Conservation (phyloP, 2,888 invertebrate genomes). For the Patella pellucida region DNA sequence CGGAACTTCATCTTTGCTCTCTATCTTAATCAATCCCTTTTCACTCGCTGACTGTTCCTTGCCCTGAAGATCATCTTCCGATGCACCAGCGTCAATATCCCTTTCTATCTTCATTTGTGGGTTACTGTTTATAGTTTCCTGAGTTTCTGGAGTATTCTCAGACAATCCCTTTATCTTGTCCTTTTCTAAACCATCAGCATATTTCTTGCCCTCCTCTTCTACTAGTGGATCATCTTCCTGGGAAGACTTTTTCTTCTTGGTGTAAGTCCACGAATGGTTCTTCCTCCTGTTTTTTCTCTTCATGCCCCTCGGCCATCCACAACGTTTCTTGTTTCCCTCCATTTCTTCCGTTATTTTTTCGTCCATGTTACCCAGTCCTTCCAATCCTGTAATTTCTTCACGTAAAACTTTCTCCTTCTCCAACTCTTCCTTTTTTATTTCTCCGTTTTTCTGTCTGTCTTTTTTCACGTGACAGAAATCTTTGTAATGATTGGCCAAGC, state of each 20-base stretch:
- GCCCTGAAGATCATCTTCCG: background rate
- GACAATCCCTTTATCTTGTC: no score
- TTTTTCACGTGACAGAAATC: constrained; percentile 64
- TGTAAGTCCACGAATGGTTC: constrained; percentile 56
- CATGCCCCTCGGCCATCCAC: constrained; percentile 52
- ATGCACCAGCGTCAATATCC: background rate
- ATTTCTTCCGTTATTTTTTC: constrained; percentile 35
- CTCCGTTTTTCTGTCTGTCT: constrained; percentile 41
- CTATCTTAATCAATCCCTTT: background rate
- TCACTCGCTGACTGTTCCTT: background rate
- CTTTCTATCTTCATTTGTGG: no score
- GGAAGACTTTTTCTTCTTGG: constrained; percentile 48
- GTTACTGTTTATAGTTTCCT: no score
- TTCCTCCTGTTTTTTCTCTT: constrained; percentile 52
- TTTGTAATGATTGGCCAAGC: constrained; percentile 66
- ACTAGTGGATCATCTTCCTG: constrained; percentile 13
- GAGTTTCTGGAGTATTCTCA: no score
- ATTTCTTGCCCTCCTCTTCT: background rate
- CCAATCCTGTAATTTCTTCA: constrained; percentile 40
- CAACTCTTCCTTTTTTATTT: constrained; percentile 44
- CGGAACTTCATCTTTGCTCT: no score
- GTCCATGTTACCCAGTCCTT: constrained; percentile 41
- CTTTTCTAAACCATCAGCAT: background rate
- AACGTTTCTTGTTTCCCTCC: constrained; percentile 25
- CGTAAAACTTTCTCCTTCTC: constrained; percentile 35